A percentile compares a stretch with the other conserved stretches of the same genome.
These are phyloP conservation scores for Sisor rabdophorus DNA, from an alignment of 2,113 vertebrate genomes.

Conservation along the genomic window DNA sequence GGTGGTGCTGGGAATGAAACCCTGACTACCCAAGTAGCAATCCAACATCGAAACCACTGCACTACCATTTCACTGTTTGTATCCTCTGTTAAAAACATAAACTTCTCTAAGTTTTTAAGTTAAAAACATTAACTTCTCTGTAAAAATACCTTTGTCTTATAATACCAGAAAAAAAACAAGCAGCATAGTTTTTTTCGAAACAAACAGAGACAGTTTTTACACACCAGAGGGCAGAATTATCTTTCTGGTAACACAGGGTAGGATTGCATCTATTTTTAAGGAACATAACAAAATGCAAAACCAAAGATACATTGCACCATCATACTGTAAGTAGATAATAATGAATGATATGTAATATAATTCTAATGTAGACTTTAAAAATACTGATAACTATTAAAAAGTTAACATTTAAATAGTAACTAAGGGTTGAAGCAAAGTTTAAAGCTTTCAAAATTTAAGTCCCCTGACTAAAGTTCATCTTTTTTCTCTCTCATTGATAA, in stretches of 20 bases:
- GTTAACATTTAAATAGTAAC: background rate
- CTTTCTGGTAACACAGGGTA: background rate
- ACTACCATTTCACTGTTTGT: no score
- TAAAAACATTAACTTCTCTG: no score
- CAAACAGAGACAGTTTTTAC: conserved; percentile 3
- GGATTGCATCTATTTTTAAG: background rate
- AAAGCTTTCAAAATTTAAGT: background rate
- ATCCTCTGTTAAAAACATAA: no score
- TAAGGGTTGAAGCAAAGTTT: background rate
- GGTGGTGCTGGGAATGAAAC: no score
- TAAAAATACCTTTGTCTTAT: no score
- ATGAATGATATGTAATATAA: background rate
- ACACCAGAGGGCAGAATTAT: conserved; percentile 40
- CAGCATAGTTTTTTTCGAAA: background rate
- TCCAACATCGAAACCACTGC: no score
- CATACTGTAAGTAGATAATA: background rate
- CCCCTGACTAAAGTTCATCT: conserved; percentile 22
- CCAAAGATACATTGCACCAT: background rate
- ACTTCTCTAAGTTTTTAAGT: no score
- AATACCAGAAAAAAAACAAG: no score
- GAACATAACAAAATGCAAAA: background rate
- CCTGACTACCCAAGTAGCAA: no score
- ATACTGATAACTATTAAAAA: background rate
- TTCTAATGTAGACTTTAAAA: background rate
- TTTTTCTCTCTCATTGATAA: conserved; percentile 59